A percentile compares a stretch with the other conserved stretches of the same genome.
Conservation (phyloP, 2,797 vertebrate species). For the Bradypodion pumilum region DNA sequence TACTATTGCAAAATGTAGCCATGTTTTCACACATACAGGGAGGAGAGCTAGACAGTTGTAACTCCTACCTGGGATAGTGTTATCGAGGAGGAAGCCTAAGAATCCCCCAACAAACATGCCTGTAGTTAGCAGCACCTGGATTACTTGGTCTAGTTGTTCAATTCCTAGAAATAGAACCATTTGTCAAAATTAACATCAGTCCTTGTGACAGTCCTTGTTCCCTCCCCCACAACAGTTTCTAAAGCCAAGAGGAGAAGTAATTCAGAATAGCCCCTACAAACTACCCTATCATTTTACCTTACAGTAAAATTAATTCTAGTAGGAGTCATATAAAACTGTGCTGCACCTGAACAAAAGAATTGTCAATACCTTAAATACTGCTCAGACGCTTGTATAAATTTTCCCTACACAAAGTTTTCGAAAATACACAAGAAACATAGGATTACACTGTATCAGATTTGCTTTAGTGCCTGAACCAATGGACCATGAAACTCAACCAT, state of each 20-base stretch:
- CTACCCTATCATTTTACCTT: neutral
- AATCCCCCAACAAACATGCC: constrained; percentile 97
- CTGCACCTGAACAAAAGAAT: neutral
- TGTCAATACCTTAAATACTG: neutral
- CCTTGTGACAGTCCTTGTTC: neutral
- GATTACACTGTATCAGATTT: neutral
- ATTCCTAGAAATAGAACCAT: constrained; percentile 76
- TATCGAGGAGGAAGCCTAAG: constrained; percentile 92
- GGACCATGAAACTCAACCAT: neutral
- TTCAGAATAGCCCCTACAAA: neutral
- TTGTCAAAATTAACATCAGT: neutral
- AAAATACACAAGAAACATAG: neutral
- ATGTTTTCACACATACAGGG: constrained; percentile 3
- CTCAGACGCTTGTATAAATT: neutral
- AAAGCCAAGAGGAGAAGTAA: neutral
- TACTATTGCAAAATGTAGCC: neutral
- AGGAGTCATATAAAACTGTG: neutral
- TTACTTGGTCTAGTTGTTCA: constrained; percentile 87
- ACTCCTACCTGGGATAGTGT: constrained; percentile 91
- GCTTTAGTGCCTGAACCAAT: neutral
- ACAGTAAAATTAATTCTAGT: neutral
- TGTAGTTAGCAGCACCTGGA: constrained; percentile 91
- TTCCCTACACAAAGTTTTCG: neutral
- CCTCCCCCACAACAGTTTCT: neutral
- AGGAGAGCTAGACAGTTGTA: constrained; percentile 20